Percentiles rank a stretch among this genome's conserved stretches.
Evolutionary conservation across 2,113 vertebrate species (phyloP).

Genomic region (Motacilla alba): DNA sequence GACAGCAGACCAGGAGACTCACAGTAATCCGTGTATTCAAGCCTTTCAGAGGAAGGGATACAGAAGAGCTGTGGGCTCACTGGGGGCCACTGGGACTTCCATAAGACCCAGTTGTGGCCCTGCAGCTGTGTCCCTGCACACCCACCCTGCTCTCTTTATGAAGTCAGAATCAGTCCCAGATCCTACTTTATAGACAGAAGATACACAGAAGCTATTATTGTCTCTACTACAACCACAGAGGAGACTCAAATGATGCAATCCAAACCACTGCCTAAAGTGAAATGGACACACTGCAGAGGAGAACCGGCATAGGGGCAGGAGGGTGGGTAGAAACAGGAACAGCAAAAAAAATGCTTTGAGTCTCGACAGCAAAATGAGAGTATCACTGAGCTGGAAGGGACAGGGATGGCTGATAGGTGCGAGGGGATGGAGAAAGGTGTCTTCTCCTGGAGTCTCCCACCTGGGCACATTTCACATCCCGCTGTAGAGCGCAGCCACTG

Average conservation of each 20-base stretch:
- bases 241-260: not conserved
- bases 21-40: not conserved
- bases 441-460: accelerated
- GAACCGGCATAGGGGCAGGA: not conserved
- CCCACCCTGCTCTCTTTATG: not conserved
- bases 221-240: not conserved
- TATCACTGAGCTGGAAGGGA: not conserved
- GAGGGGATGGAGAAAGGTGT: not conserved
- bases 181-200: not conserved
- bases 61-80: not conserved
- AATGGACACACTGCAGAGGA: not conserved
- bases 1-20: not conserved
- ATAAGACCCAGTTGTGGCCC: not conserved
- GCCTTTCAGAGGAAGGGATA: not conserved
- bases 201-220: not conserved
- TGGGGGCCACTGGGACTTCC: not conserved
- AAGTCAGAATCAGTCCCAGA: not conserved
- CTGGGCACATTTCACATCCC: accelerated
- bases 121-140: not conserved
- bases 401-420: not conserved
- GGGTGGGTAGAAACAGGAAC: not conserved
- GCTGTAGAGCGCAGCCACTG: accelerated
- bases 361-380: not conserved
- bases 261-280: not conserved
- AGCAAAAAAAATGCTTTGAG: not conserved